These are phyloP conservation scores for Diplodus puntazzo DNA, from an alignment of 2,797 vertebrate genomes.

Conservation along the genomic window DNA sequence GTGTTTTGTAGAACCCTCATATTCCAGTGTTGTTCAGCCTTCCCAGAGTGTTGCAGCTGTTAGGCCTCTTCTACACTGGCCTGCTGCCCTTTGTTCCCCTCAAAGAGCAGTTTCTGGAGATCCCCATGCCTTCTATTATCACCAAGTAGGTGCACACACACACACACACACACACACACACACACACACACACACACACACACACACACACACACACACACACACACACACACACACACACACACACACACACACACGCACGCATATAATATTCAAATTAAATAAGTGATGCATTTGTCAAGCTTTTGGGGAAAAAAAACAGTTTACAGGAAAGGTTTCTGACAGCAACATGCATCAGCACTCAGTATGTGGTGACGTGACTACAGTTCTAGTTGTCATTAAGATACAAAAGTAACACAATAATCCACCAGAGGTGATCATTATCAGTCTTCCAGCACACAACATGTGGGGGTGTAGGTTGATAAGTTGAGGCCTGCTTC, in stretches of 20 bases:
- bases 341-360: neutral
- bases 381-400: slow-evolving; percentile 1
- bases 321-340: neutral
- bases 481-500: slow-evolving; percentile 4
- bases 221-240: neutral
- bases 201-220: neutral
- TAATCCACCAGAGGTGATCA: neutral
- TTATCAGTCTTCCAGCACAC: neutral
- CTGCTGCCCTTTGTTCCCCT: slow-evolving; percentile 96
- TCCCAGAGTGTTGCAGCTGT: slow-evolving; percentile 92
- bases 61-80: slow-evolving; percentile 97
- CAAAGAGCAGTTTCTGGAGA: slow-evolving; percentile 96
- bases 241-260: neutral
- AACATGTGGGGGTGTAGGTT: slow-evolving; percentile 11
- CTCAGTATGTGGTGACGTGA: neutral
- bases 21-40: slow-evolving; percentile 95
- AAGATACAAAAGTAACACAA: slow-evolving; percentile 2
- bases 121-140: slow-evolving; percentile 97
- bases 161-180: neutral
- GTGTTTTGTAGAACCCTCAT: slow-evolving; percentile 88
- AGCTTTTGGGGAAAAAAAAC: neutral
- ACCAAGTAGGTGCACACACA: slow-evolving; percentile 88
- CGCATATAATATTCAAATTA: neutral
- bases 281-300: neutral
- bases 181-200: neutral